Evolutionary conservation across 2,113 vertebrate genomes (phyloP).

Genomic region (Arothron firmamentum): DNA sequence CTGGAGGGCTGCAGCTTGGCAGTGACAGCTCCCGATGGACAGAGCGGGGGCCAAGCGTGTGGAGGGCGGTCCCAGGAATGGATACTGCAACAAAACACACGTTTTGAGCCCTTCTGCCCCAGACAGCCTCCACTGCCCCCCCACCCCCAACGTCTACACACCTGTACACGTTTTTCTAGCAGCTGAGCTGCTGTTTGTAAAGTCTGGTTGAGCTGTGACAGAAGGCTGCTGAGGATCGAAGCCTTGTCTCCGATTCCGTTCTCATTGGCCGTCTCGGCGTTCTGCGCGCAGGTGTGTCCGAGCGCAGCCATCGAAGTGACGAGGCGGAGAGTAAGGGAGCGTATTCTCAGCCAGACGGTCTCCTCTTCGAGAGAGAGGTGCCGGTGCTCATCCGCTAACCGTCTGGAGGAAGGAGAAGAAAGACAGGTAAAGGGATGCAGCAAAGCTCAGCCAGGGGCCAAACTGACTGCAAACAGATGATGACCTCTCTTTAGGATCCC

Average conservation of each 20-base stretch:
- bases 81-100: constrained; percentile 76
- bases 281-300: constrained; percentile 78
- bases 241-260: constrained; percentile 86
- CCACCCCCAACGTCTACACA: constrained; percentile 41
- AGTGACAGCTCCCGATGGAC: constrained; percentile 86
- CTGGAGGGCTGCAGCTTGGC: constrained; percentile 87
- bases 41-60: constrained; percentile 86
- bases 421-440: not conserved
- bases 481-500: constrained; percentile 88
- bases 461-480: not conserved
- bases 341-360: constrained; percentile 85
- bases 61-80: constrained; percentile 89
- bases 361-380: constrained; percentile 89
- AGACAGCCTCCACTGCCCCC: not conserved
- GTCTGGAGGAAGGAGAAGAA: constrained; percentile 63
- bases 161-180: constrained; percentile 81
- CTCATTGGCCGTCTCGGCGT: constrained; percentile 83
- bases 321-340: constrained; percentile 88
- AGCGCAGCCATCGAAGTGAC: constrained; percentile 79
- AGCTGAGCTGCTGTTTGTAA: constrained; percentile 81
- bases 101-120: not conserved
- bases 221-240: constrained; percentile 75
- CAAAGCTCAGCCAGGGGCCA: not conserved
- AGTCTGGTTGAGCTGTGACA: constrained; percentile 81
- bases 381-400: constrained; percentile 84